Base-by-base conservation (phyloP, 1,140 invertebrate species). In the Polypedilum vanderplanki region DNA sequence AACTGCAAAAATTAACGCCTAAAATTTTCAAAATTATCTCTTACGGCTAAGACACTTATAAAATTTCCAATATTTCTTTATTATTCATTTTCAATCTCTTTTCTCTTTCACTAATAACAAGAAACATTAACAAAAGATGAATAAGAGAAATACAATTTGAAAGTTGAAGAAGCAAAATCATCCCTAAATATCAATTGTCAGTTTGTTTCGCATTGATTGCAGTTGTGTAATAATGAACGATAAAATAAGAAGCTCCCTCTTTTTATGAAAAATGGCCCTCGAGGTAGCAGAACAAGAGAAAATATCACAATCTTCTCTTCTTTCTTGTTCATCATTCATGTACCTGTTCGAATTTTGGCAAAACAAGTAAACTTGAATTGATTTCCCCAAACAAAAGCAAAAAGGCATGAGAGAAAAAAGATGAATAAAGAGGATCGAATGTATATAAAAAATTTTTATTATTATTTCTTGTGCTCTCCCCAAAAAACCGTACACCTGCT, bases 361-460 rank as follows among this genome's bases (percentile, higher is more conserved):
- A 57, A n/a, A 57, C 46, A 57, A 57, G 46, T 57, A 57, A 57
- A 57, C 46, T 57, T 57, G 46, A 57, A 57, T 57, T 57, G 46
- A 57, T 57, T 57, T 57, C 10, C 46, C 12, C 46, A 57, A n/a
- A 57, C 46, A 57, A 15, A 46, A 46, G 15, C 15, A 57, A 57
- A 57, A 57, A 57, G 46, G 46, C 46, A 57, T 57, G 46, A n/a
- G 46, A 57, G 46, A 46, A 57, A n/a, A 57, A n/a, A 57, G n/a
- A 57, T 57, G 46, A 57, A 57, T n/a, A 57, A 12, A 12, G 46
- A 57, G 46, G 46, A 57, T 57, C 46, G 46, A 57, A 57, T 57
- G 10, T 57, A 57, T 57, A 57, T n/a, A 57, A n/a, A 57, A 57
- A 15, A 15, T 57, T 57, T 33, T 33, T 33, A 33, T 33, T 33